Evolutionary conservation across 64 coral and sea anemone genomes (phyloP), one percentile per base, ranked within the genome.

Genomic region (Porites australiensis): DNA sequence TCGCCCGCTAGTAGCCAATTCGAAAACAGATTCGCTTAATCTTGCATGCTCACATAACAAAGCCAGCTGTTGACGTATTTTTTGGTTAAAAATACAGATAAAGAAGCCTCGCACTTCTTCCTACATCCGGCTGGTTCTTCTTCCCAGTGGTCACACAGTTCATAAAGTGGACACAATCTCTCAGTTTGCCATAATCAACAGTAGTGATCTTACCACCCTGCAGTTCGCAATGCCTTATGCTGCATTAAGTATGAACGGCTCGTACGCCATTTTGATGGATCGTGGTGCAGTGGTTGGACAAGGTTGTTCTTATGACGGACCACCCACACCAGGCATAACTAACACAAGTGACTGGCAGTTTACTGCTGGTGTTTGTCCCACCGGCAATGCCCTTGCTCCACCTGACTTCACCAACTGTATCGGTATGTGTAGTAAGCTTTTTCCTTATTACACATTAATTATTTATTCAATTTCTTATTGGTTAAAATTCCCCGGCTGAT

Each of bases 201-300:
- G 21, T 16, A 81, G n/a, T n/a, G n/a, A n/a, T n/a, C n/a, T n/a
- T n/a, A n/a, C 43, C 13, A 58, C 3, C 1, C 55, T 81, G 78
- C 14, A 43, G 4, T 61, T 81, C 45, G 23, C 27, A 60, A n/a
- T 81, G 55, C 78, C 78, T 4, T 62, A 44, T 43, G 78, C 78
- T 15, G 78, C 55, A 18, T 58, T 81, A 12, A 81, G 78, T 13
- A 81, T 81, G 78, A 63, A 8, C 16, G 78, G 78, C 11, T 81
- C 78, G 8, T 81, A 81, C 78, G 54, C 78, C 57, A 81, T 81
- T 23, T 63, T 63, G 14, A 81, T 81, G n/a, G n/a, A n/a, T n/a
- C n/a, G n/a, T n/a, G n/a, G n/a, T n/a, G n/a, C n/a, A n/a, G n/a
- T n/a, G n/a, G n/a, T n/a, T n/a, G n/a, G n/a, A n/a, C n/a, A n/a